Base-by-base conservation (phyloP, 2,888 invertebrate genomes). In the Saturnia pavonia region DNA sequence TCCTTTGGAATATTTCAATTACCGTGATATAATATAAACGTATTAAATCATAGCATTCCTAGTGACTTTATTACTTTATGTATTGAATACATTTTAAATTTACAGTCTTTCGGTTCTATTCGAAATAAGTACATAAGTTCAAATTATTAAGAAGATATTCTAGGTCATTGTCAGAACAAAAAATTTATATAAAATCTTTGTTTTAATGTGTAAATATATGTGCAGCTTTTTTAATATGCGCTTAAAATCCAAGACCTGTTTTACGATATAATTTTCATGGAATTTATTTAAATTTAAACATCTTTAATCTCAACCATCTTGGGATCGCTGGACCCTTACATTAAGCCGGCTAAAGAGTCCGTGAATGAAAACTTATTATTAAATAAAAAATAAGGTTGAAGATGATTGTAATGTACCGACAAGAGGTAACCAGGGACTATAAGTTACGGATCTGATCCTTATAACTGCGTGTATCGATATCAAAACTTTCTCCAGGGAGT, bases 351-450 rank as follows among this genome's bases (percentile, higher is more conserved):
- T 12, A 25, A 25, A 57, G 25, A 57, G 14, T 25, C 25, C 14
- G 57, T 14, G 60, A 45, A 68, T 67, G 34, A 48, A 67, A 67
- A 68, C 43, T 63, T 54, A 25, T 57, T 63, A 67, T 43, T 27
- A 22, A 63, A 71, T 60, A 71, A 60, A 67, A 34, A 27, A 66
- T 54, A 70, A 65, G 14, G 42, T 42, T 27, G 51, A 42, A 67
- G 48, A 74, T 82, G 80, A 85, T 86, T 81, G 79, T 82, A 84
- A 83, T 82, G 80, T 81, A 80, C 78, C 77, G 74, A 76, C 79
- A 80, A 87, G 80, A 74, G 78, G 78, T 76, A 77, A 70, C 80
- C 69, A 76, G 86, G 85, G 85, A 82, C 78, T 77, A 67, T 78
- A 80, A 84, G 85, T 84, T 81, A 83, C 79, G 79, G 80, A 78